Evolutionary conservation across 2,113 vertebrate species (phyloP), one percentile per base, ranked within the genome.

Genomic region (Caloenas nicobarica): DNA sequence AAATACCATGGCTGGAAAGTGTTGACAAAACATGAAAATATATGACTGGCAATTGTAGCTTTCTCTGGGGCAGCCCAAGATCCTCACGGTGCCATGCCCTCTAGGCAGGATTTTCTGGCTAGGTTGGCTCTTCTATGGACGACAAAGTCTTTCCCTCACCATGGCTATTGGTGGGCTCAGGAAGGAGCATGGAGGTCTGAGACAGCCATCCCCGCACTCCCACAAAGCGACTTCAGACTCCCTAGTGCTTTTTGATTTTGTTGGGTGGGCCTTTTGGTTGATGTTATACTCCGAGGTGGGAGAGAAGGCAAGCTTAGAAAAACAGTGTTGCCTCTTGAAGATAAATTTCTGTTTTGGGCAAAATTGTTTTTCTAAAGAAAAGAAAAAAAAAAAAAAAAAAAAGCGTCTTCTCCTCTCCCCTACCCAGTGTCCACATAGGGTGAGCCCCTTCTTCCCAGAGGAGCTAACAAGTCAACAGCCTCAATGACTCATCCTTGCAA

Each of bases 341-440:
- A 4, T 4, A 57, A 34, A 50, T 38, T 50, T 68, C 5, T 76
- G 21, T 34, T 89, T 68, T 4, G 10, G 22, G 16, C 14, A 76
- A 66, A 66, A 78, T 3, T 5, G 1, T 46, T 57, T 25, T 44
- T 26, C 11, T 11, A 0, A 57, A 51, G 38, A 16, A 23, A 31
- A 33, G 50, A 7, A 46, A 19, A 38, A 15, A 40, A 36, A 42
- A 18, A 40, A 25, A 25, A 42, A 8, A n/a, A n/a, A n/a, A n/a
- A n/a, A n/a, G n/a, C n/a, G 1, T 11, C 7, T 3, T 26, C n/a
- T 66, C 8, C 8, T 72, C 7, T 25, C 18, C 25, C 4, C 48
- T 24, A 50, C 5, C 16, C 38, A 3, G 2, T 6, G 7, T 48
- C 12, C 79, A n/a, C n/a, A 6, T 1, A 50, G 8, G 15, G 9